Base-by-base conservation (phyloP, 2,888 invertebrate genomes). In the Eupithecia inturbata region DNA sequence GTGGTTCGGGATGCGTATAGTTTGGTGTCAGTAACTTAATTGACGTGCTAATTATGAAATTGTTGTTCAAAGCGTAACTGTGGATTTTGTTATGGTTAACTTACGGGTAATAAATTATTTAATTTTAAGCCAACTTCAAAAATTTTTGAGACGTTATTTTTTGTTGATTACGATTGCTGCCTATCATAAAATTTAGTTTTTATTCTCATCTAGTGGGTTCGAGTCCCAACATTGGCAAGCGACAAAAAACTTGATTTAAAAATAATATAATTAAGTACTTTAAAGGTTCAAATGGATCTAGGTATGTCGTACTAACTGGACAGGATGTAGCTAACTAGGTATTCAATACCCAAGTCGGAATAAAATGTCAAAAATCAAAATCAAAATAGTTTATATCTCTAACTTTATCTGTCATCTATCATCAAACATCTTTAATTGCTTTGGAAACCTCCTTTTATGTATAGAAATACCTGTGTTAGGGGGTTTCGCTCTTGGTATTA, bases 1-100 rank as follows among this genome's bases (percentile, higher is more conserved):
- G 19, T 19, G 9, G 66, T 39, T 26, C 12, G 14, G 57, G 28
- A 39, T 57, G 71, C 57, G 39, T 67, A 64, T 49, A 63, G 36
- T 66, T 71, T 67, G 60, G 57, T 41, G 71, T 71, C 57, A 57
- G 67, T 57, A 57, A 19, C 26, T 16, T 6, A 60, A 36, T 53
- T 53, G 53, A 53, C 36, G 41, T 68, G 57, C 36, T 68, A 19
- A 57, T 68, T 57, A 57, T 53, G 68, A 45, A 45, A 36, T 68
- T 36, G 26, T 53, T 36, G 53, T 53, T 53, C 9, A 33, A n/a
- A 22, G 26, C 10, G 0, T 22, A 45, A 67, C 45, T 45, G 45
- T 28, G 28, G 4, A 41, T 67, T 26, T 67, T 5, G 57, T 57
- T 57, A 26, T 57, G 57, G 57, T 22, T 26, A 12, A 26, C 5